Evolutionary conservation across 2,113 vertebrate species (phyloP), one percentile per base, ranked within the genome.

Genomic region (Naja naja): DNA sequence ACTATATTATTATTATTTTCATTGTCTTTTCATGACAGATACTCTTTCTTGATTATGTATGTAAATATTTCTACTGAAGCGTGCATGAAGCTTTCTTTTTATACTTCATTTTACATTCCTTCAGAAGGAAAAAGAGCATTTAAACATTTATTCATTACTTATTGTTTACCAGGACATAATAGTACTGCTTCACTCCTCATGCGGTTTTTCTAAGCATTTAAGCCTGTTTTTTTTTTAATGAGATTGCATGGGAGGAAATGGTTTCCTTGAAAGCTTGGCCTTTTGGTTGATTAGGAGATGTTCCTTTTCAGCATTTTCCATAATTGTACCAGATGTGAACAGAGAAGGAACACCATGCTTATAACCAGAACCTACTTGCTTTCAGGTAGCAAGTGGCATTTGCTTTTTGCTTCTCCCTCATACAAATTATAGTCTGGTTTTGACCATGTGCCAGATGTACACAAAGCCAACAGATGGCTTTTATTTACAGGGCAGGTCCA

Each of bases 361-460:
- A 45, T 43, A 10, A n/a, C 49, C 94, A 94, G 88, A 0, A 0
- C 20, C 64, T 93, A 90, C 52, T 94, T 94, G 94, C 60, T 90
- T 95, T 89, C 93, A 96, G 94, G 95, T 95, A 95, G 94, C 91
- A 93, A 5, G 3, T 52, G 91, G 89, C 58, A 94, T 94, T 85
- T 94, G 85, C 89, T 94, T 95, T 91, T 5, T 39, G 81, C 91
- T 96, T 96, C 53, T 27, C 93, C 93, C 90, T 85, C 53, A 90
- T 89, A 53, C 91, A 88, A 95, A 91, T 92, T 92, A 89, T 56
- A 95, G 39, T 34, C 27, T 88, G 18, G 93, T 97, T 94, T 94
- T 45, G 93, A 94, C 92, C 64, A 91, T 1, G 0, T 0, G 0
- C 60, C 39, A 88, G 60, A 47, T 87, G 34, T 58, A 81, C 0